A percentile compares a stretch with the other conserved stretches of the same genome.
Evolutionary conservation across 2,888 invertebrate genomes (phyloP).

Genomic region (Dryadula phaetusa): DNA sequence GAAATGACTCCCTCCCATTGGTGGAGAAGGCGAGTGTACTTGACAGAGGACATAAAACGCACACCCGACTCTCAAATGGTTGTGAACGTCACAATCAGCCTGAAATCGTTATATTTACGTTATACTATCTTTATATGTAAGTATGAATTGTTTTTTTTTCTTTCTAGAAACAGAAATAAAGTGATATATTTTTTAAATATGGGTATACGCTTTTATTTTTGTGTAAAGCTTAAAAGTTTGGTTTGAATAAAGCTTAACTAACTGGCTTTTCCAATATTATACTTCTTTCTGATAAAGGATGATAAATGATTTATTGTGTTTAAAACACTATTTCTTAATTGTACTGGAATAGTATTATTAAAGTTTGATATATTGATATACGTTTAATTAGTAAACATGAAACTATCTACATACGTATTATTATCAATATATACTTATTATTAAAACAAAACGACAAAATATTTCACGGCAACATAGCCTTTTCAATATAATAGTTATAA

Average conservation of each 20-base stretch:
- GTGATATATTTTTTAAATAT: not conserved
- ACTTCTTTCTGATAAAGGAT: no score
- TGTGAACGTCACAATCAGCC: slow-evolving; percentile 17
- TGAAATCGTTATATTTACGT: not conserved
- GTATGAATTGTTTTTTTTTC: not conserved
- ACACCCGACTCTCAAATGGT: slow-evolving; percentile 33
- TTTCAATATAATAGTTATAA: not conserved
- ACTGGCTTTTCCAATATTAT: not conserved
- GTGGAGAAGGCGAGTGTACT: slow-evolving; percentile 51
- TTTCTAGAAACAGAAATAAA: not conserved
- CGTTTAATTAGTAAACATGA: no score
- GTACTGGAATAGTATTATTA: no score
- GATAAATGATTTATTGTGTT: no score
- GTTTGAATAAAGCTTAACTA: not conserved
- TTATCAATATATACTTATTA: no score
- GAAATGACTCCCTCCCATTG: slow-evolving; percentile 49
- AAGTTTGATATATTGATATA: no score
- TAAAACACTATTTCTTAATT: no score
- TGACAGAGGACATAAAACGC: slow-evolving; percentile 64
- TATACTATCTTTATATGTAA: not conserved
- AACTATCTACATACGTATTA: no score
- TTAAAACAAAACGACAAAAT: not conserved
- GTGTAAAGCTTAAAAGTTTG: not conserved
- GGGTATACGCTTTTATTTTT: not conserved
- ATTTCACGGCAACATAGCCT: not conserved